Base-by-base conservation (phyloP, 1,140 invertebrate species). In the Gryllus bimaculatus region DNA sequence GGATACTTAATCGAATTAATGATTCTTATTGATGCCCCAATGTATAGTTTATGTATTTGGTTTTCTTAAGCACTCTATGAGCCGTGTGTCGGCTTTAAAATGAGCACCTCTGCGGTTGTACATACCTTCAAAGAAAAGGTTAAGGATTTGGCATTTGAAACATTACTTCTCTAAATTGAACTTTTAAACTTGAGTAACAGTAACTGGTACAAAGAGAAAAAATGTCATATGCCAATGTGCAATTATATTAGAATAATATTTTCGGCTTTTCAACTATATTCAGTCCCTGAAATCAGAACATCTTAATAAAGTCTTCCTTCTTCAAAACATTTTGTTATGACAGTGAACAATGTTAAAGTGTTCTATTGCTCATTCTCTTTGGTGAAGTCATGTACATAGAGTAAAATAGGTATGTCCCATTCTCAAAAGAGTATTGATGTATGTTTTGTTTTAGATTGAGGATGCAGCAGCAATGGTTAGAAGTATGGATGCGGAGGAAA, bases 381-480 rank as follows among this genome's bases (percentile, higher is more conserved):
- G 54, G 18, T 18, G 18, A 13, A 13, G 2, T 18, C 54, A 66
- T 66, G 54, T 66, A 7, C 18, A 18, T 66, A 3, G 54, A 66
- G 18, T 3, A 18, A 66, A 3, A 3, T 66, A 18, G 2, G 10
- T 13, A 7, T 3, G 7, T 66, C 7, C 18, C 26, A 39, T n/a
- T n/a, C n/a, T n/a, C n/a, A 39, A 5, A 39, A 39, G 26, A 39
- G 26, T 39, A 39, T 39, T 39, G 26, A 39, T 66, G 7, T 18
- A 66, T 66, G 18, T 13, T 66, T 66, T 2, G 7, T 80, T 26
- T 80, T 81, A 85, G 84, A 83, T 85, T 78, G 83, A 85, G 79
- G 83, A 84, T 81, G 84, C 84, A 66, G 81, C 84, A 8, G 79
- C 76, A 7, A 81, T 84, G 79, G 84, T 85, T 66, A 82, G 83